Conservation (phyloP, 2,797 vertebrate genomes). For the Spheniscus humboldti region DNA sequence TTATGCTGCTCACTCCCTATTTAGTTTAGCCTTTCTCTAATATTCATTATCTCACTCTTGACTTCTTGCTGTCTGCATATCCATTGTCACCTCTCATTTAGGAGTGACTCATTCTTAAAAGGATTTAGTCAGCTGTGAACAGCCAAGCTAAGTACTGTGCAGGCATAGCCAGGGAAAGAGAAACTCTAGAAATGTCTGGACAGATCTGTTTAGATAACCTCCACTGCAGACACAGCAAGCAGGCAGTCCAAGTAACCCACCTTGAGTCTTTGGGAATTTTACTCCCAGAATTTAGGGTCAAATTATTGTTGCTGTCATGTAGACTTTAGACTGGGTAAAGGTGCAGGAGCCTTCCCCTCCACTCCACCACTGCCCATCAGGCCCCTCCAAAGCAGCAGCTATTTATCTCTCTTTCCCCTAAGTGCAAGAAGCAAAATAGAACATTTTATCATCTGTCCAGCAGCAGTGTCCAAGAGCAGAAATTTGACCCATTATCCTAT, state of each 20-base stretch:
- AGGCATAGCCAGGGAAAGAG: neutral
- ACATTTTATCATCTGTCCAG: neutral
- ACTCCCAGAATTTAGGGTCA: neutral
- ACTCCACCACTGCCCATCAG: neutral
- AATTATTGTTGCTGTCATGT: neutral
- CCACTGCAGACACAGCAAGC: neutral
- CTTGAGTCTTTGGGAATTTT: neutral
- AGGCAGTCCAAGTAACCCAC: neutral
- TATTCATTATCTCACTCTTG: conserved; percentile 29
- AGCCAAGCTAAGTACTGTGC: neutral
- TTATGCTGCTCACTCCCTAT: neutral
- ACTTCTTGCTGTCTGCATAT: conserved; percentile 28
- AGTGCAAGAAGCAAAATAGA: neutral
- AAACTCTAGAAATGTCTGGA: conserved; percentile 31
- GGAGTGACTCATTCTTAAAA: conserved; percentile 45
- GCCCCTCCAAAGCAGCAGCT: neutral
- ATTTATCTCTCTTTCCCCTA: neutral
- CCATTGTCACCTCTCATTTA: conserved; percentile 51
- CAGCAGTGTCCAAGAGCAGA: neutral
- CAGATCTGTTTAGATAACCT: neutral
- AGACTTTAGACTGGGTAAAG: neutral
- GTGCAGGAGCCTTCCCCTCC: neutral
- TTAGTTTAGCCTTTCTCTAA: conserved; percentile 37
- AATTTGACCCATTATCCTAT: neutral
- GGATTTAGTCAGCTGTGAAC: conserved; percentile 60